Base-by-base conservation (phyloP, 2,113 vertebrate genomes). In the Lophotis ruficrista region DNA sequence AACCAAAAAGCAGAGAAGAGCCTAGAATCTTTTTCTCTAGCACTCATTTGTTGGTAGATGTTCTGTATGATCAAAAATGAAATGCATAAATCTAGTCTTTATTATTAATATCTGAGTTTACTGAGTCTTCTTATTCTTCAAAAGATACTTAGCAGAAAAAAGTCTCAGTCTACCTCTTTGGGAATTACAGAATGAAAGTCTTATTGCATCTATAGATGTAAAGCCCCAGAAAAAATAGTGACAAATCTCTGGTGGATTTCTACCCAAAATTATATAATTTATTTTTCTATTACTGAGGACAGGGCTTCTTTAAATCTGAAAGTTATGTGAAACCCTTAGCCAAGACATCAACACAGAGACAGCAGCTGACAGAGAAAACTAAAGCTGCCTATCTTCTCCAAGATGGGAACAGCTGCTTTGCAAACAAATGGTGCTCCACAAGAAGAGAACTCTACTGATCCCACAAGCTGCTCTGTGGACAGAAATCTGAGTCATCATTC, bases 361-460 rank as follows among this genome's bases (percentile, higher is more conserved):
- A 95, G 68, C 86, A 92, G 90, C 81, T 94, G 76, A 94, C 61
- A 43, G 17, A 78, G 51, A 41, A 78, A 87, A 87, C 41, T 76
- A 58, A 93, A 88, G 87, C 80, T 94, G 89, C 45, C 58, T 66
- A 2, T 89, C 75, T 73, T 72, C 71, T 75, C 72, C 72, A 90
- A 71, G 83, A 77, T 62, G 65, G 64, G 58, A 96, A 84, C 92
- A 96, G 92, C 83, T 94, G 83, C 86, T 92, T 86, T 89, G 72
- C 60, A 89, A 58, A 92, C 68, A 96, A 94, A 94, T 45, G 79
- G 94, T 83, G 85, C 76, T 84, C 38, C 83, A 47, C 64, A 58
- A 92, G 92, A 93, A 54, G 14, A 85, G 88, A 93, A 78, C 38
- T 86, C 79, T 25, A 78, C 18, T 68, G 86, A 82, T 93, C 75